These are phyloP conservation scores for Phymatocera aterrima DNA, from an alignment of 2,888 invertebrate genomes.

Conservation along the genomic window DNA sequence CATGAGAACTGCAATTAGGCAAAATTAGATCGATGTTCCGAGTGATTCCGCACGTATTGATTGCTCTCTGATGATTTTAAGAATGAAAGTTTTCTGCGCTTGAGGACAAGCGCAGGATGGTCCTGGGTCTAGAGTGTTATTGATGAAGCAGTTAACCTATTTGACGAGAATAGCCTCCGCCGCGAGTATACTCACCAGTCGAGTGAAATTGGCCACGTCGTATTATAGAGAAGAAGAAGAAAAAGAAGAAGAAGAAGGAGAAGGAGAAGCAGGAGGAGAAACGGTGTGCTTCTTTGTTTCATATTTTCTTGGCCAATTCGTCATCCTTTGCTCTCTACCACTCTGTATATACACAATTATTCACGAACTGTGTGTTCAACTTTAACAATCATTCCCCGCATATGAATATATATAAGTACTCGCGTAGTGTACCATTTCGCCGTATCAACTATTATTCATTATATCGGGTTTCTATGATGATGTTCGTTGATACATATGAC, in stretches of 20 bases:
- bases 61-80: neutral
- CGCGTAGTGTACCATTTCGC: no score
- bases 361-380: neutral
- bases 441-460: no score
- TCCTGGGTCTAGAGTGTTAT: conserved; percentile 17
- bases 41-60: neutral
- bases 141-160: conserved; percentile 45
- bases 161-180: conserved; percentile 44
- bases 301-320: conserved; percentile 3
- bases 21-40: no score
- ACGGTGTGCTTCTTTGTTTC: conserved; percentile 24
- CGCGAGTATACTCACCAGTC: conserved; percentile 26
- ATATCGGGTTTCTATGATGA: no score
- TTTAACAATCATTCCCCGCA: neutral
- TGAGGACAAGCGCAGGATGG: conserved; percentile 10
- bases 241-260: no score
- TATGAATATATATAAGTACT: neutral
- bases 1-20: no score
- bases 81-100: neutral
- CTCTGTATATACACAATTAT: neutral
- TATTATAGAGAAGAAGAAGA: no score
- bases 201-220: conserved; percentile 36
- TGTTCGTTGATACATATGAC: neutral
- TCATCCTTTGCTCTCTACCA: neutral
- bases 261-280: no score